These are phyloP conservation scores for Notothenia rossii DNA, from an alignment of 2,113 vertebrate genomes.

Conservation along the genomic window DNA sequence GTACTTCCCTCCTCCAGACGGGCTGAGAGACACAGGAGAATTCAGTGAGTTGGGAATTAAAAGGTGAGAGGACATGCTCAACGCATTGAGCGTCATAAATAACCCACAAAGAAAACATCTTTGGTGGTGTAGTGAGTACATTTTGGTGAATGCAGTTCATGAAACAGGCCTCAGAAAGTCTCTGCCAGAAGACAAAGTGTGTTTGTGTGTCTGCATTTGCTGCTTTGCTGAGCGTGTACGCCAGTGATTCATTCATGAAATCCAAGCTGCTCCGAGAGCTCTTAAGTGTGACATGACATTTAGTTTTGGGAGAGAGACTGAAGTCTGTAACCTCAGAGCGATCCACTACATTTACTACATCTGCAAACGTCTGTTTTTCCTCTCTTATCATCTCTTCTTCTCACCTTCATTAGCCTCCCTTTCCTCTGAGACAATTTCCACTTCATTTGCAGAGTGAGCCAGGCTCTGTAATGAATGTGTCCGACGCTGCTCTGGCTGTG, in stretches of 20 bases:
- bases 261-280: constrained; percentile 58
- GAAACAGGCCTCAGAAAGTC: constrained; percentile 9
- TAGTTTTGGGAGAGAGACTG: constrained; percentile 31
- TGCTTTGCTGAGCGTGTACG: constrained; percentile 23
- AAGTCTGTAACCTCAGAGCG: constrained; percentile 36
- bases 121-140: background rate
- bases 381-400: constrained; percentile 18
- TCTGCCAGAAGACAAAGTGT: constrained; percentile 43
- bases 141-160: background rate
- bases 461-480: constrained; percentile 58
- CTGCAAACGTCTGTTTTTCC: constrained; percentile 25
- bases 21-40: constrained; percentile 87
- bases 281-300: constrained; percentile 64
- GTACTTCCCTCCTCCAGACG: constrained; percentile 97
- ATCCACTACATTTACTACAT: constrained; percentile 21
- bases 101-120: background rate
- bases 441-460: constrained; percentile 22
- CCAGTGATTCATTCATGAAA: constrained; percentile 62
- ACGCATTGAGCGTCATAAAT: constrained; percentile 11
- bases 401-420: constrained; percentile 38
- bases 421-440: constrained; percentile 32
- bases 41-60: constrained; percentile 35
- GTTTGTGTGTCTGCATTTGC: constrained; percentile 53
- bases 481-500: constrained; percentile 55
- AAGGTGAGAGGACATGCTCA: constrained; percentile 27